A percentile compares a stretch with the other conserved stretches of the same genome.
Evolutionary conservation across 2,113 vertebrate species (phyloP).

Genomic region (Ameiurus melas): DNA sequence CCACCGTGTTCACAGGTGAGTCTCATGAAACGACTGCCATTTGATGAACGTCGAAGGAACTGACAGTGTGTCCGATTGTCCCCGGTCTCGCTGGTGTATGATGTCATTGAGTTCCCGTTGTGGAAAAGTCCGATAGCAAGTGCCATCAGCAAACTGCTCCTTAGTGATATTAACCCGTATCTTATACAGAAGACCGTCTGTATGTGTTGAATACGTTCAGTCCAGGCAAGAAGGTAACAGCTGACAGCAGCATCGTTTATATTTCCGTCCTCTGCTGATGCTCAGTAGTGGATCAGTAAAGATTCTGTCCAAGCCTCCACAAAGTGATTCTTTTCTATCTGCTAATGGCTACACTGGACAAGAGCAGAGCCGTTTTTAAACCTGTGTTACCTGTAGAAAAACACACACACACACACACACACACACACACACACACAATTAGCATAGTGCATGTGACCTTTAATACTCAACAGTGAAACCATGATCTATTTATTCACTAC

Average conservation of each 20-base stretch:
- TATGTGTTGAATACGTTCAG: neutral
- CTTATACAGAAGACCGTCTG: neutral
- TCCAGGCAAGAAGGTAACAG: neutral
- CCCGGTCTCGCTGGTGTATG: neutral
- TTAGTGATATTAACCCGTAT: neutral
- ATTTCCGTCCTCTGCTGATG: neutral
- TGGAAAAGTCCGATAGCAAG: neutral
- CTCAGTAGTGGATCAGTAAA: slow-evolving; percentile 17
- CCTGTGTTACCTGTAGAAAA: slow-evolving; percentile 43
- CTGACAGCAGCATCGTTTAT: neutral
- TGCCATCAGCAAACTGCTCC: neutral
- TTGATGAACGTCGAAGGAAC: neutral
- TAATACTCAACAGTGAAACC: neutral
- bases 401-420: slow-evolving; percentile 29
- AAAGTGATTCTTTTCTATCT: neutral
- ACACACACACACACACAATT: slow-evolving; percentile 21
- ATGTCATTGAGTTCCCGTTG: neutral
- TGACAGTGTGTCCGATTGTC: neutral
- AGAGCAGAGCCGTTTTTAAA: slow-evolving; percentile 12
- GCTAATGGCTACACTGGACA: neutral
- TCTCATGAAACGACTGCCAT: neutral
- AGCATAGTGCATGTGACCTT: neutral
- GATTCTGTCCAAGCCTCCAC: neutral
- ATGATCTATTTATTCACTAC: neutral
- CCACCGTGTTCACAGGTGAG: neutral